Conservation (phyloP, 2,888 invertebrate genomes). For the Eupithecia pulchellata region DNA sequence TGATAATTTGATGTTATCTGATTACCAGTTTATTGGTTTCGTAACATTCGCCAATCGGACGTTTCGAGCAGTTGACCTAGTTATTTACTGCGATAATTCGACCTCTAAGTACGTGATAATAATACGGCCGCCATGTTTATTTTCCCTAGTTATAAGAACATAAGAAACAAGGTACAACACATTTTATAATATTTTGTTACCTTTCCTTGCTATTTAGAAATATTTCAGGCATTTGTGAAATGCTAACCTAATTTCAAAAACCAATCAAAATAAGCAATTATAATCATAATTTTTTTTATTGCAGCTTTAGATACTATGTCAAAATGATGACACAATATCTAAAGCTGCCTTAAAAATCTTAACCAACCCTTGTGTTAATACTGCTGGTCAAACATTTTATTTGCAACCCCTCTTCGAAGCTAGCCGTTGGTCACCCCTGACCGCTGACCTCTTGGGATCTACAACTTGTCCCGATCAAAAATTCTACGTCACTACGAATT, state of each 20-base stretch:
- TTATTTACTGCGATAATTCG: constrained; percentile 31
- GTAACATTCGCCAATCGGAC: constrained; percentile 41
- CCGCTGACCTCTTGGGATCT: constrained; percentile 77
- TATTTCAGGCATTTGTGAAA: neutral
- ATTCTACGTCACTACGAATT: constrained; percentile 36
- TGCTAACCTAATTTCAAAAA: neutral
- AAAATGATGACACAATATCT: neutral
- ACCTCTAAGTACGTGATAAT: constrained; percentile 26
- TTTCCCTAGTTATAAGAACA: neutral
- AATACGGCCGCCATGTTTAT: neutral
- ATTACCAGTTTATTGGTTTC: constrained; percentile 39
- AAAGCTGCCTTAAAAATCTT: neutral
- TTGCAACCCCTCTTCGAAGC: constrained; percentile 70
- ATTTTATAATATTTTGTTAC: neutral
- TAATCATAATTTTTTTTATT: neutral
- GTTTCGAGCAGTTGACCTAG: constrained; percentile 33
- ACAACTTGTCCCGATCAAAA: constrained; percentile 56
- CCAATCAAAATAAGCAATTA: neutral
- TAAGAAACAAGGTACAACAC: neutral
- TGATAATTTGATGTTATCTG: constrained; percentile 32
- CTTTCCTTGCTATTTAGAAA: neutral
- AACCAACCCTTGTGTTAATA: constrained; percentile 23
- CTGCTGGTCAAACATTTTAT: constrained; percentile 64
- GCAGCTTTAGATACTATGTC: too few species aligned
- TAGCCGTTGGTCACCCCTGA: constrained; percentile 80